Conservation (phyloP, 2,888 invertebrate species). For the Melitaea athalia region DNA sequence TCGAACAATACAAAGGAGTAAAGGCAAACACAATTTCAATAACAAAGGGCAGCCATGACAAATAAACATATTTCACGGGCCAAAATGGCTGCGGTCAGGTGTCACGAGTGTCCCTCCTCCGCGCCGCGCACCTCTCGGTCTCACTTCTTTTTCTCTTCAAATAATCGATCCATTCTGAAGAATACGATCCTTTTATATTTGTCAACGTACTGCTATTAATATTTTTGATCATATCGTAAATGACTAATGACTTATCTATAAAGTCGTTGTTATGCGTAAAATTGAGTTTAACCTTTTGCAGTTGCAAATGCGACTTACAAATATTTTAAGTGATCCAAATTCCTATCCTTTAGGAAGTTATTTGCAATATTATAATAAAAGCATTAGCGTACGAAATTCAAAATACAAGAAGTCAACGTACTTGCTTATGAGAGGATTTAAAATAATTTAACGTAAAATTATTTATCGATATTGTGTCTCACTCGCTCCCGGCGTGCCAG, state of each 20-base stretch:
- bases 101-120: slow-evolving; percentile 66
- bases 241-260: slow-evolving; percentile 29
- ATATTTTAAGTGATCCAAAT: background rate
- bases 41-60: slow-evolving; percentile 80
- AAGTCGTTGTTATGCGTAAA: slow-evolving; percentile 2
- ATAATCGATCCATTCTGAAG: slow-evolving; percentile 77
- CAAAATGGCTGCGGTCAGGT: slow-evolving; percentile 82
- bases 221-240: slow-evolving; percentile 37
- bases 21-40: slow-evolving; percentile 82
- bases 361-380: slow-evolving; percentile 4
- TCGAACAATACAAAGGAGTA: slow-evolving; percentile 82
- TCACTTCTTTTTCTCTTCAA: slow-evolving; percentile 66
- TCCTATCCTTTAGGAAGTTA: background rate
- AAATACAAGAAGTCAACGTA: slow-evolving; percentile 79
- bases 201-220: slow-evolving; percentile 46
- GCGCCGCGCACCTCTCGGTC: slow-evolving; percentile 45
- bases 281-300: background rate
- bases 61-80: slow-evolving; percentile 82
- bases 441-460: slow-evolving; percentile 76
- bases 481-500: slow-evolving; percentile 51
- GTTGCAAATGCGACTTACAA: background rate
- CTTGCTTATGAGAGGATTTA: slow-evolving; percentile 75
- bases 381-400: slow-evolving; percentile 47
- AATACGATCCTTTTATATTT: slow-evolving; percentile 63
- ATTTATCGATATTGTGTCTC: slow-evolving; percentile 69